Base-by-base conservation (phyloP, 2,797 vertebrate species). In the Microctenopoma lineatum region DNA sequence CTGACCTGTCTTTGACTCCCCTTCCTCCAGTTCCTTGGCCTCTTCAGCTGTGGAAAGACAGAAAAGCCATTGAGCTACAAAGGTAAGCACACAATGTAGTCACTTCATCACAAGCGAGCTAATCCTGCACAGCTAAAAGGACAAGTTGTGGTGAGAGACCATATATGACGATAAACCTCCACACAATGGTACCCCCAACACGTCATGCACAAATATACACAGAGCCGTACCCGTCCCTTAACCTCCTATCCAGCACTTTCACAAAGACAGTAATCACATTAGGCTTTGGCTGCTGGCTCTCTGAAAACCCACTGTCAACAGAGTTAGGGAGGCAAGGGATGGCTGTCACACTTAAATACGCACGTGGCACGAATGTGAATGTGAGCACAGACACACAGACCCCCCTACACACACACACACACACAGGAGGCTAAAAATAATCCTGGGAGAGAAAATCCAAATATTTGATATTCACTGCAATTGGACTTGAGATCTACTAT, bases 1-100 rank as follows among this genome's bases (percentile, higher is more conserved):
- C 96, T 90, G 79, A 98, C 97, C 97, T 87, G 96, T 95, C 88
- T 96, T 96, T 89, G 93, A 92, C 84, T 94, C 95, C 61, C 95
- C 95, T 82, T 95, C 94, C 42, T 97, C 95, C 48, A 94, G 93
- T 29, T 95, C 95, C 81, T 93, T 96, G 80, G 95, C 96, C 91
- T 97, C 96, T 1, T 93, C 92, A 58, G 94, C 96, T 97, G 90
- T 77, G 77, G 74, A 64, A 59, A 87, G 85, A 90, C 82, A 93
- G 75, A 84, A 59, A 53, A 84, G 71, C 55, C 66, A 88, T 85
- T 57, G 47, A 78, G 89, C 75, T 75, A 53, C 67, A 47, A 75
- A 85, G 46, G 59, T 82, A 67, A 75, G 16, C 38, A 27, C 53
- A 67, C 69, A 87, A 73, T 78, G 73, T 52, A 77, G 79, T 81